These are phyloP conservation scores for Gobionotothen gibberifrons DNA, from an alignment of 2,797 vertebrate species.

Conservation along the genomic window DNA sequence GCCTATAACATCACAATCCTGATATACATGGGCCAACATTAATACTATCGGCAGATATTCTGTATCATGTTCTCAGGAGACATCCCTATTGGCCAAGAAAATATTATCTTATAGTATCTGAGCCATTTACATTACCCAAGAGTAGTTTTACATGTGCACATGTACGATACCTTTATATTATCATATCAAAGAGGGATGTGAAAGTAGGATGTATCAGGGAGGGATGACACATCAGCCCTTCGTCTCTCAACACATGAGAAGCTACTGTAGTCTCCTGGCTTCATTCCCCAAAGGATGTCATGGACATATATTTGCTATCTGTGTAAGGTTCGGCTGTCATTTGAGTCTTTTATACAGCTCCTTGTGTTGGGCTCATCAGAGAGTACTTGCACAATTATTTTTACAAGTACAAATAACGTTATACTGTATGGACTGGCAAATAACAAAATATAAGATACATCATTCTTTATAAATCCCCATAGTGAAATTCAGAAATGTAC, in stretches of 20 bases:
- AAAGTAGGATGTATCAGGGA: constrained; percentile 30
- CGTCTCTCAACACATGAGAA: constrained; percentile 44
- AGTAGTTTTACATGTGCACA: constrained; percentile 24
- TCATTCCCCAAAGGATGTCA: constrained; percentile 35
- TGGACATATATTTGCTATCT: constrained; percentile 1
- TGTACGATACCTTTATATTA: constrained; percentile 34
- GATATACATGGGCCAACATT: constrained; percentile 33
- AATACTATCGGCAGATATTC: constrained; percentile 37
- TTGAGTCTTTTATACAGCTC: background rate
- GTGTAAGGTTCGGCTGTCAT: background rate
- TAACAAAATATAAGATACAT: too few relatives aligned
- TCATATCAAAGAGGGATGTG: constrained; percentile 46
- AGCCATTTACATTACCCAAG: constrained; percentile 52
- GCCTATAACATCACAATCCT: constrained; percentile 15
- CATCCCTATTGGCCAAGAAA: constrained; percentile 42
- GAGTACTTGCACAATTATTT: too few relatives aligned
- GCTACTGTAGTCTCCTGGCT: constrained; percentile 36
- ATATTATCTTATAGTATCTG: constrained; percentile 36
- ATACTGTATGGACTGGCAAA: too few relatives aligned
- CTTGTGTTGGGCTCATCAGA: too few relatives aligned
- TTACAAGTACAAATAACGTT: too few relatives aligned
- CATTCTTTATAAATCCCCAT: too few relatives aligned
- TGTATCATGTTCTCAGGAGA: constrained; percentile 57
- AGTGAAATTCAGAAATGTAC: too few relatives aligned
- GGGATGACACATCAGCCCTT: constrained; percentile 39